These are phyloP conservation scores for Grapholita molesta DNA, from an alignment of 1,140 invertebrate species.

Conservation along the genomic window DNA sequence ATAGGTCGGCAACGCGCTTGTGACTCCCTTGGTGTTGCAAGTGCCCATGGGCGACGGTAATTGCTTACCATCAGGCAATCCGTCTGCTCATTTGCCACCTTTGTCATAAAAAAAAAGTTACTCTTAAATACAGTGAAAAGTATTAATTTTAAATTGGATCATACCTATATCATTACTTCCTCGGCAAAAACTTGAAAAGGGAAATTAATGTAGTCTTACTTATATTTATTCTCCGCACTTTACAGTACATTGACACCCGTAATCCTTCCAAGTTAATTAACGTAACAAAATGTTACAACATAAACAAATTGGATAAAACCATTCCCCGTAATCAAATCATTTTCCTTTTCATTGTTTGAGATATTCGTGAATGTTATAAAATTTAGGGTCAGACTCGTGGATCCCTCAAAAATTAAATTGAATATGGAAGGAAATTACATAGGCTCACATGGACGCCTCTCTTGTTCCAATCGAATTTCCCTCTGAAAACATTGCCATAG, in stretches of 20 bases:
- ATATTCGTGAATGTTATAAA: conserved; percentile 33
- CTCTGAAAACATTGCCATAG: conserved; percentile 63
- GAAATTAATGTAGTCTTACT: background rate
- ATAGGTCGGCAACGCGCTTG: no score
- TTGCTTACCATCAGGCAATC: no score
- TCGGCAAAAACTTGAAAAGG: background rate
- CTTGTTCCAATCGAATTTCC: conserved; percentile 57
- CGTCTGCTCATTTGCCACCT: no score
- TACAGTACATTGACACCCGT: background rate
- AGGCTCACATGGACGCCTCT: conserved; percentile 52
- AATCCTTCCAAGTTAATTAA: background rate
- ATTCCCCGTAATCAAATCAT: conserved; percentile 28
- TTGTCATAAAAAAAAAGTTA: no score
- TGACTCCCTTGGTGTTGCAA: no score
- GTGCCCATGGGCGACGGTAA: no score
- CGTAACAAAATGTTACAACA: background rate
- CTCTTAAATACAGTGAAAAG: no score
- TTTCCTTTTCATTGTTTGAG: conserved; percentile 31
- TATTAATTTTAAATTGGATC: no score
- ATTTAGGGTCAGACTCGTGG: conserved; percentile 37
- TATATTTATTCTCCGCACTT: background rate
- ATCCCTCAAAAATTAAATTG: conserved; percentile 59
- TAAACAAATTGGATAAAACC: conserved; percentile 4
- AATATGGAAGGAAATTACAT: conserved; percentile 69
- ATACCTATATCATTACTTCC: no score